Conservation (phyloP, 1,140 invertebrate genomes). For the Drosophila baimaii region DNA sequence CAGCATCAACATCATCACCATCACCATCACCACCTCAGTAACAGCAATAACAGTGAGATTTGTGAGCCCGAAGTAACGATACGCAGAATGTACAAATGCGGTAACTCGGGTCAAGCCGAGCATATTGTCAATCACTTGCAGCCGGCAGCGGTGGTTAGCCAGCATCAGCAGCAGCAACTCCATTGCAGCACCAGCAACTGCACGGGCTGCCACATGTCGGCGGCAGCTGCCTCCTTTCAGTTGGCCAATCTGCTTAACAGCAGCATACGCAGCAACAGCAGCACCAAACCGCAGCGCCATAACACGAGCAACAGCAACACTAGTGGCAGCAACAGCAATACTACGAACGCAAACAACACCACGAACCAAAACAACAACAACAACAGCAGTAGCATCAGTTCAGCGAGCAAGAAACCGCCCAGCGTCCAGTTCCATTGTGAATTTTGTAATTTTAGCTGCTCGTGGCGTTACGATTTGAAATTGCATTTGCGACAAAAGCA, state of each 20-base stretch:
- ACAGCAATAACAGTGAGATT: constrained; percentile 51
- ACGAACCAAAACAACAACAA: constrained; percentile 18
- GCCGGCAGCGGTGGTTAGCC: constrained; percentile 17
- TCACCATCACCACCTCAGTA: constrained; percentile 13
- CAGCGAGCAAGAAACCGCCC: constrained; percentile 61
- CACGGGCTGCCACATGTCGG: constrained; percentile 77
- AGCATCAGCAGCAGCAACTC: constrained; percentile 46
- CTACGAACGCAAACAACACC: constrained; percentile 36
- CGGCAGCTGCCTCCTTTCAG: constrained; percentile 79
- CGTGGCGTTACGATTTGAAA: constrained; percentile 83
- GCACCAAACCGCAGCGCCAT: constrained; percentile 29
- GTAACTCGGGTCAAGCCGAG: constrained; percentile 39
- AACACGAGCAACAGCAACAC: constrained; percentile 27
- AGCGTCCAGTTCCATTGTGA: constrained; percentile 79
- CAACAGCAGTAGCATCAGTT: constrained; percentile 12
- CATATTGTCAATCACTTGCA: constrained; percentile 33
- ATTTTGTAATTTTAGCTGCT: constrained; percentile 79
- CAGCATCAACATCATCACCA: constrained; percentile 10
- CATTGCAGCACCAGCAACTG: constrained; percentile 64
- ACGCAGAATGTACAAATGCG: constrained; percentile 80
- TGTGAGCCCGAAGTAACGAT: constrained; percentile 79
- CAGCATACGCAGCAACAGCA: constrained; percentile 28
- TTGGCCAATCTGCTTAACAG: constrained; percentile 70
- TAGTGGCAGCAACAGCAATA: constrained; percentile 16
- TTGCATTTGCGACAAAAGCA: constrained; percentile 82